Percentiles rank a stretch among this genome's conserved stretches.
phyloP scores from a whole-genome alignment of 2,888 invertebrate genomes.

The Cataglyphis altisquamis region DNA sequence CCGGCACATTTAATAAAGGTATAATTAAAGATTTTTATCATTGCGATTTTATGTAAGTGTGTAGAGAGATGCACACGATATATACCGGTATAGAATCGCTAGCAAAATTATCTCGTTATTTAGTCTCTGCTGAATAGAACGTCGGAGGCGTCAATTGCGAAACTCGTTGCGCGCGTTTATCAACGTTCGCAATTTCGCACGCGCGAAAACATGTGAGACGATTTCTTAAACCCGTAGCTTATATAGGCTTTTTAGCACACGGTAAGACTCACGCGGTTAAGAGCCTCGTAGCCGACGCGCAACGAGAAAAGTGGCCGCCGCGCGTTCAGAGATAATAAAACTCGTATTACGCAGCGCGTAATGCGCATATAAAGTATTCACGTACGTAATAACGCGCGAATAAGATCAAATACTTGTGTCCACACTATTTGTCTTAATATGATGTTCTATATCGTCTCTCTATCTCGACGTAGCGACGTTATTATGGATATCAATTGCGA shows the following conservation, averaged over 20 bases:
- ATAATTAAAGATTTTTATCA: constrained; percentile 2
- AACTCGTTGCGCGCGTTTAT: constrained; percentile 17
- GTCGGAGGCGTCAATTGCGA: background rate
- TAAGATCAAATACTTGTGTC: constrained; percentile 27
- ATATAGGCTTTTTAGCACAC: constrained; percentile 23
- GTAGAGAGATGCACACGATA: background rate
- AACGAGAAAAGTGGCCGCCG: constrained; percentile 80
- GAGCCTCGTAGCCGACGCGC: constrained; percentile 48
- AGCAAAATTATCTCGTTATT: constrained; percentile 6
- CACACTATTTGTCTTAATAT: background rate
- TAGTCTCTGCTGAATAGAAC: background rate
- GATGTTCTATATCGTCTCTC: background rate
- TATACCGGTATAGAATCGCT: background rate
- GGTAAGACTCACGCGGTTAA: constrained; percentile 41
- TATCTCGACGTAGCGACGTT: background rate
- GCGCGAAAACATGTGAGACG: constrained; percentile 30
- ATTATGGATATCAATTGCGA: background rate
- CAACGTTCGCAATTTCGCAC: constrained; percentile 15
- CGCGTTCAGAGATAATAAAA: constrained; percentile 86
- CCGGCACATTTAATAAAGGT: background rate
- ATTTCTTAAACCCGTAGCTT: constrained; percentile 32
- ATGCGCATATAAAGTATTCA: constrained; percentile 72
- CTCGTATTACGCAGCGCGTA: constrained; percentile 86
- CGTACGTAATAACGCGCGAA: constrained; percentile 68
- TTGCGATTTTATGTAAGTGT: background rate